These are phyloP conservation scores for Delichon dasypus DNA, from an alignment of 2,797 vertebrate genomes.

Conservation along the genomic window DNA sequence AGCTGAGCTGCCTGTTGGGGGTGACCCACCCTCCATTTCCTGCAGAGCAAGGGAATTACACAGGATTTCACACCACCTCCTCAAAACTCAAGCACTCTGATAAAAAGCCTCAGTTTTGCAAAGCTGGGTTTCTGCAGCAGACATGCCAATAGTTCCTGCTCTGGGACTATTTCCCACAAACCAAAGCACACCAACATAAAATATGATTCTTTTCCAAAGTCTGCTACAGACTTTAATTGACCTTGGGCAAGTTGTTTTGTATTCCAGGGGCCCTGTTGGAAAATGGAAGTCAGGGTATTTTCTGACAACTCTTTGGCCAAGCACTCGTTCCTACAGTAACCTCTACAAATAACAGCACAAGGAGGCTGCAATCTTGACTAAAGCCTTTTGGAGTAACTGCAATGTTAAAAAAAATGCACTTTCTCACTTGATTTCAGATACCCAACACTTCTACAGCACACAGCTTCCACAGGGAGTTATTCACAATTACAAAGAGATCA, in stretches of 20 bases:
- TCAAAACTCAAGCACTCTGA: not conserved
- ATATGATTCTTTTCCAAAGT: not conserved
- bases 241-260: not conserved
- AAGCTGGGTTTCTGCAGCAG: not conserved
- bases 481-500: slow-evolving; percentile 38
- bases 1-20: not conserved
- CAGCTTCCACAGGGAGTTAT: slow-evolving; percentile 1
- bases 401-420: not conserved
- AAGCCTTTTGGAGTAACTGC: not conserved
- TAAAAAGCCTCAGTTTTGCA: not conserved
- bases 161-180: not conserved
- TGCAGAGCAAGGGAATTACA: not conserved
- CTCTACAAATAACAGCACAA: not conserved
- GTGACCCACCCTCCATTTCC: not conserved
- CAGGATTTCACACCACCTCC: not conserved
- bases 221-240: not conserved
- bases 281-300: not conserved
- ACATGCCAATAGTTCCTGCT: not conserved
- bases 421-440: not conserved
- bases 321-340: not conserved
- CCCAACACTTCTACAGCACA: not conserved
- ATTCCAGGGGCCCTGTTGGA: not conserved
- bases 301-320: not conserved
- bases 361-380: not conserved
- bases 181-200: not conserved